Evolutionary conservation across 2,888 invertebrate genomes (phyloP), one percentile per base, ranked within the genome.

Genomic region (Melanchra persicariae): DNA sequence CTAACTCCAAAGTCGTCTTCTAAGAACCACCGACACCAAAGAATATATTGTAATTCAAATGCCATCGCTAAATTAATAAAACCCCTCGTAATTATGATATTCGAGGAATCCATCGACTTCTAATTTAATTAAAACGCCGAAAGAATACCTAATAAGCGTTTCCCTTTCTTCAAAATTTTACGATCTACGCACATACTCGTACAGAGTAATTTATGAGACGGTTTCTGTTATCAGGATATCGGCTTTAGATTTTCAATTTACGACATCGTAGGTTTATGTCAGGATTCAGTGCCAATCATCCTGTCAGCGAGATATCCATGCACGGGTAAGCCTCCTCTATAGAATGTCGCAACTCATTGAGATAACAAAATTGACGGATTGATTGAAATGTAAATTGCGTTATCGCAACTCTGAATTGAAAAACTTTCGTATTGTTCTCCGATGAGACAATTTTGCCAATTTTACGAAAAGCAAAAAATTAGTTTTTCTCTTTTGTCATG

Each of bases 381-480:
- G 17, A 73, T 45, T 57, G 22, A 65, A 65, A 22, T 73, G 26
- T 17, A 58, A 72, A 72, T 71, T 40, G 1, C 0, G 6, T 19
- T 30, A 52, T 22, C 17, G 15, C 7, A 26, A 60, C 9, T 34
- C 34, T 6, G 24, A 26, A 45, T 61, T 22, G 37, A 10, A 30
- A 37, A 71, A 51, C 2, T 45, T 70, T 71, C 3, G 17, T 19
- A 12, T 26, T 45, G 26, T 37, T 34, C 6, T 52, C 61, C 45
- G 61, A 45, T 45, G 37, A 61, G 26, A 15, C 17, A n/a, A 52
- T 52, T 70, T 70, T 43, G 17, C 1, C 22, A 52, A 37, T 71
- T 70, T 60, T n/a, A 12, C 12, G n/a, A 43, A 9, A n/a, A n/a
- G n/a, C 12, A 2, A 12, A 12, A 24, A 34, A 59, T 24, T 22